phyloP scores from a whole-genome alignment of 1,140 invertebrate genomes.

The Lamellibrachia luymesi region DNA sequence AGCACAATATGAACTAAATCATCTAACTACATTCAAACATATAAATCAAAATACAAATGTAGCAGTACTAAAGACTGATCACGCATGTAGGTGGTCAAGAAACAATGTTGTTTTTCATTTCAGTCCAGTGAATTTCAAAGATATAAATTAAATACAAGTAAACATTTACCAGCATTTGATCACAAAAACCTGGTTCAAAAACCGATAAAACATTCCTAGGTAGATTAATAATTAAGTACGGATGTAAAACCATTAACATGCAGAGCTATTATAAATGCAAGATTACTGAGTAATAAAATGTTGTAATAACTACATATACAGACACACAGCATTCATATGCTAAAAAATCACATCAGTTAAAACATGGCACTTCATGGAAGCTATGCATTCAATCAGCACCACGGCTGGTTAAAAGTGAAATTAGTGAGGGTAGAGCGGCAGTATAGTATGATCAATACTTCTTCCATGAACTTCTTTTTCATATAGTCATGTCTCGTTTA shows the following conservation, averaged over 20 bases:
- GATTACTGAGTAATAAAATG: background rate
- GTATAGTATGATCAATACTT: background rate
- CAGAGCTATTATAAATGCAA: background rate
- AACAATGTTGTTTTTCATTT: background rate
- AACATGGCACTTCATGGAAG: background rate
- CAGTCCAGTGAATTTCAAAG: background rate
- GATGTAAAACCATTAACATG: background rate
- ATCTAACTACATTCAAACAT: background rate
- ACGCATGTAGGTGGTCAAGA: background rate
- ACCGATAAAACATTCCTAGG: background rate
- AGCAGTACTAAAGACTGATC: background rate
- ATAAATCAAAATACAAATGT: background rate
- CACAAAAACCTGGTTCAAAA: too few relatives aligned
- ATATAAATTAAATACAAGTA: background rate
- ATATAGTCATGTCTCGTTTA: too few relatives aligned
- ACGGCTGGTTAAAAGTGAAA: background rate
- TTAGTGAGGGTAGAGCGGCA: background rate
- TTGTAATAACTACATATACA: background rate
- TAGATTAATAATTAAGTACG: background rate
- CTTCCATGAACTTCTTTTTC: background rate
- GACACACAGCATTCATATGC: background rate
- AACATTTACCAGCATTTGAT: background rate
- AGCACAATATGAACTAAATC: background rate
- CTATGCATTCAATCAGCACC: background rate
- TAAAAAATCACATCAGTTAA: too few relatives aligned